Evolutionary conservation across 1,140 invertebrate species (phyloP), one percentile per base, ranked within the genome.

Genomic region (Zaprionus ghesquierei): DNA sequence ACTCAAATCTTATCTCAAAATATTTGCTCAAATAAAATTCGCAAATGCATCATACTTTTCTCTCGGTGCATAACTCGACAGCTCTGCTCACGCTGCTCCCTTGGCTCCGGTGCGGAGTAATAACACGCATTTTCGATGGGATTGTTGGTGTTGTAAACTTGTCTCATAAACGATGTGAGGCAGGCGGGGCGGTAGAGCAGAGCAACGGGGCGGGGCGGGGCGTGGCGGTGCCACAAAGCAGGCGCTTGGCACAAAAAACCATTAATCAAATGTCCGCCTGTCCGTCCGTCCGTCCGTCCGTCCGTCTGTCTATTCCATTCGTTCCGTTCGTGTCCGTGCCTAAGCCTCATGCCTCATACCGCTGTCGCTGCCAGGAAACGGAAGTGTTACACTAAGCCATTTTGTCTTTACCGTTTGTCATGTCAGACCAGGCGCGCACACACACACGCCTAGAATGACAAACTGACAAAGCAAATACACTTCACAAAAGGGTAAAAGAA

Each of bases 301-400:
- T 49, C 44, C 18, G 18, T 49, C 44, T 49, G n/a, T n/a, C n/a
- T n/a, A n/a, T n/a, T n/a, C n/a, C n/a, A n/a, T n/a, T n/a, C 18
- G 20, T 46, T 23, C 12, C 49, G 23, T n/a, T 9, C 23, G 8
- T 18, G 41, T 46, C 41, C 41, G 9, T 46, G 41, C 15, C 60
- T 44, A 53, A 54, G 50, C 50, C 61, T 41, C 56, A 46, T 63
- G 20, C 41, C 35, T 41, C 35, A 69, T 41, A 31, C 31, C 22
- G 44, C 20, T 62, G n/a, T 33, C 18, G 27, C 23, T 54, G 23
- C 18, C 60, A 73, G 79, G 68, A 87, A 86, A 81, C 81, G 81
- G 81, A 86, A 86, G 81, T 86, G 81, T 86, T 81, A 86, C 77
- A 72, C 75, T 81, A 81, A 86, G 81, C 78, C 78, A 81, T 81